Evolutionary conservation across 2,797 vertebrate species (phyloP).

Genomic region (Florisuga fusca): DNA sequence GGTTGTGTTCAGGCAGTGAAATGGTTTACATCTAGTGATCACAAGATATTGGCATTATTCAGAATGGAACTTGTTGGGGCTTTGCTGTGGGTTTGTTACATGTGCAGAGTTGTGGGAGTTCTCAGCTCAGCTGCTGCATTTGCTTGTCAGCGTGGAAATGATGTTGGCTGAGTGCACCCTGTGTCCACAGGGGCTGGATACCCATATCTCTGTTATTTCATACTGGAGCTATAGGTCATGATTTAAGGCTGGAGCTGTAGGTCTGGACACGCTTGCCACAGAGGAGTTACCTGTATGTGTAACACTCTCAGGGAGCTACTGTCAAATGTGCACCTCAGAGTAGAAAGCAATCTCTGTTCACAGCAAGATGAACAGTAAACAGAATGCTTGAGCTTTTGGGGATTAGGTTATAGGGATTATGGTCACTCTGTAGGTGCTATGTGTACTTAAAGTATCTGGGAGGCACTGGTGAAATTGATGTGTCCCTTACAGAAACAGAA

Average conservation of each 20-base stretch:
- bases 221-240: neutral
- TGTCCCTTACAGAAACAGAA: neutral
- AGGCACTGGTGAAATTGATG: neutral
- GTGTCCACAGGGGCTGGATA: neutral
- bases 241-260: neutral
- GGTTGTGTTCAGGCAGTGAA: neutral
- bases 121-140: neutral
- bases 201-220: neutral
- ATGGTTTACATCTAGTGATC: neutral
- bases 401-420: neutral
- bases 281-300: fast-evolving
- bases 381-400: neutral
- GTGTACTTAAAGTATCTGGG: neutral
- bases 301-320: neutral
- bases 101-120: neutral
- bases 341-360: neutral
- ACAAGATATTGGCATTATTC: neutral
- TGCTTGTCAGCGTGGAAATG: neutral
- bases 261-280: neutral
- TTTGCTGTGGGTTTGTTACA: neutral
- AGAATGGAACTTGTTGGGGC: neutral
- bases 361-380: neutral
- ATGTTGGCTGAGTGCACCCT: fast-evolving
- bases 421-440: neutral
- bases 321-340: fast-evolving